Base-by-base conservation (phyloP, 2,113 vertebrate genomes). In the Deroptyus accipitrinus region DNA sequence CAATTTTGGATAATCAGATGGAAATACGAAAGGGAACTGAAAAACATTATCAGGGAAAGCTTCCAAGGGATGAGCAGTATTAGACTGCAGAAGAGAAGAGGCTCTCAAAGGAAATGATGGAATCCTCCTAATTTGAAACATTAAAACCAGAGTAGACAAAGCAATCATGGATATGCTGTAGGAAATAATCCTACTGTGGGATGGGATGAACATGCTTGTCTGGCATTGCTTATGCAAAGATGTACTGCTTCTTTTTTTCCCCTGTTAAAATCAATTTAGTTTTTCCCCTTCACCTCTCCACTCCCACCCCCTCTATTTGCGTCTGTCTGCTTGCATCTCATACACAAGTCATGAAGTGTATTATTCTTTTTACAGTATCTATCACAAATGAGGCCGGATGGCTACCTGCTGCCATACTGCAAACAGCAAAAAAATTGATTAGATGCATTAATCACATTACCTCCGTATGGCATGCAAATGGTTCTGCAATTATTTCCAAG, bases 41-140 rank as follows among this genome's bases (percentile, higher is more conserved):
- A 80, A 78, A 51, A 49, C 0, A 0, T 27, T 27, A 46, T 74
- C 78, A 61, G 68, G 90, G 90, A 93, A 83, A 86, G 82, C 79
- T 94, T 95, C 90, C 88, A 96, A 81, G 37, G 49, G 79, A 88
- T 95, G 64, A 96, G 37, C 14, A 6, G 84, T 55, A 63, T 92
- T 85, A 93, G 63, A 17, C 59, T 83, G 78, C 25, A 18, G 72
- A 87, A 86, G 67, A 18, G 78, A 87, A 86, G 57, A 90, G 41
- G 35, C 15, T 95, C 96, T 95, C 92, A 88, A 67, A 94, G 93
- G 95, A 93, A 70, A 74, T 90, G 63, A 42, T 93, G 59, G 85
- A 94, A 96, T 94, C 92, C 91, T 72, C 90, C 14, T 96, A 86
- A 90, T 94, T 86, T 93, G 84, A 84, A 94, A 88, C 63, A 70